phyloP scores from a whole-genome alignment of 2,888 invertebrate genomes.

The Lasioglossum lativentre region DNA sequence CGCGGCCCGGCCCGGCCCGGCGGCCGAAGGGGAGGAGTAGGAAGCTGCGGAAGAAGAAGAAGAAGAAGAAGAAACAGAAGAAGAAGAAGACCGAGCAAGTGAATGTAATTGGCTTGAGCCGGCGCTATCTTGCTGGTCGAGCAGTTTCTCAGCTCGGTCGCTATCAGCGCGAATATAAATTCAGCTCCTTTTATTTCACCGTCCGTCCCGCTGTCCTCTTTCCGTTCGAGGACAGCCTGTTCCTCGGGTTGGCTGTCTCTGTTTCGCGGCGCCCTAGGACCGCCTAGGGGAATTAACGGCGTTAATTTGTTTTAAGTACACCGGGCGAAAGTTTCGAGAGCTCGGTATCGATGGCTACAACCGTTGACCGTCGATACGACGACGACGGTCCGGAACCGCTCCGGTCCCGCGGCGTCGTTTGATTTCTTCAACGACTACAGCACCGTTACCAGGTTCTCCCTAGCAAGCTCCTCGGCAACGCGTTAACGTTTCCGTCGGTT shows the following conservation, averaged over 20 bases:
- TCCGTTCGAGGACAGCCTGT: not conserved
- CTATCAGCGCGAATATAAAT: conserved; percentile 83
- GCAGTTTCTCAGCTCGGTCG: conserved; percentile 81
- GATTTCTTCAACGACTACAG: conserved; percentile 52
- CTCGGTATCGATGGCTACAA: conserved; percentile 64
- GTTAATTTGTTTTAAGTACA: conserved; percentile 79
- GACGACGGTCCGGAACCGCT: not conserved
- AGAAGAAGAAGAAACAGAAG: not conserved
- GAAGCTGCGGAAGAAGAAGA: conserved; percentile 30
- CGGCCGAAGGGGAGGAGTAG: not conserved
- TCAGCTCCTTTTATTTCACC: conserved; percentile 77
- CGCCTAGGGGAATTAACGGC: conserved; percentile 74
- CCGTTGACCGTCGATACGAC: conserved; percentile 66
- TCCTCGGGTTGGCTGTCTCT: conserved; percentile 25
- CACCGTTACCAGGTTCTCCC: conserved; percentile 38
- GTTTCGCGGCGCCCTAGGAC: conserved; percentile 43
- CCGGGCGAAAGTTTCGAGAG: conserved; percentile 68
- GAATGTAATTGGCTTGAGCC: conserved; percentile 83
- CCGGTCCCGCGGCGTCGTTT: conserved; percentile 31
- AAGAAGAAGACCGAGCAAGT: conserved; percentile 78
- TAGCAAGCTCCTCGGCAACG: not conserved
- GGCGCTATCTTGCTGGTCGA: conserved; percentile 82
- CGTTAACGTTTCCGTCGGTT: conserved; percentile 36
- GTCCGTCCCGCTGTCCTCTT: conserved; percentile 39
- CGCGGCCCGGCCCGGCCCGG: not conserved